These are phyloP conservation scores for Platycheirus rosarum DNA, from an alignment of 2,888 invertebrate species.

Conservation along the genomic window DNA sequence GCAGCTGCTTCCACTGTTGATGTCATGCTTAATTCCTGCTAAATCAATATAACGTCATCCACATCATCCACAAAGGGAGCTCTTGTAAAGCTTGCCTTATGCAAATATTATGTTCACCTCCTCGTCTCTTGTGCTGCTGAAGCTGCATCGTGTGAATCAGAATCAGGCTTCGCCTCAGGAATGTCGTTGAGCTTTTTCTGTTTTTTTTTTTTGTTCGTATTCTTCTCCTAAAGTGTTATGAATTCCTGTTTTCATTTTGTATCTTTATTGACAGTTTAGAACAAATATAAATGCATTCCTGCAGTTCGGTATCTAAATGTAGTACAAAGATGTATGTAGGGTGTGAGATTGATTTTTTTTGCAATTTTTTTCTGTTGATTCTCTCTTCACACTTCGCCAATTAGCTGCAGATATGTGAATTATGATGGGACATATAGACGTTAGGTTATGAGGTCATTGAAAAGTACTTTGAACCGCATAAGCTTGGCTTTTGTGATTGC, in stretches of 20 bases:
- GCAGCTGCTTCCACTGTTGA: slow-evolving; percentile 43
- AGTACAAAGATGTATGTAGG: too few relatives aligned
- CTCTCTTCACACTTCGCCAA: slow-evolving; percentile 18
- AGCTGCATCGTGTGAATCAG: slow-evolving; percentile 38
- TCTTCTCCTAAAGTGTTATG: slow-evolving; percentile 17
- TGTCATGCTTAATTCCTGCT: slow-evolving; percentile 57
- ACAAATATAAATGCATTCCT: slow-evolving; percentile 9
- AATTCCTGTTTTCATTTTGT: slow-evolving; percentile 44
- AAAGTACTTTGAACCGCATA: slow-evolving; percentile 35
- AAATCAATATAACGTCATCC: slow-evolving; percentile 68
- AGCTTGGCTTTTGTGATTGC: background rate
- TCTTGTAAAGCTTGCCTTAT: slow-evolving; percentile 36
- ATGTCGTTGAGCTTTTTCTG: slow-evolving; percentile 52
- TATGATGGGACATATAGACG: slow-evolving; percentile 11
- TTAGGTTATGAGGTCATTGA: slow-evolving; percentile 40
- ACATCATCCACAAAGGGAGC: slow-evolving; percentile 30
- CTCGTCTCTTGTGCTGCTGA: slow-evolving; percentile 20
- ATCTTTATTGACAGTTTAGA: slow-evolving; percentile 16
- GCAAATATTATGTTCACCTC: slow-evolving; percentile 52
- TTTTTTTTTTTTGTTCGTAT: slow-evolving; percentile 16
- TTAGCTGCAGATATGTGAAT: slow-evolving; percentile 13
- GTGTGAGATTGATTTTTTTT: slow-evolving; percentile 54
- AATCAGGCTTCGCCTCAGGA: slow-evolving; percentile 60
- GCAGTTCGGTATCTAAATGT: slow-evolving; percentile 13
- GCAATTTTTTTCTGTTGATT: background rate